Conservation (phyloP, 2,113 vertebrate species). For the Eclectus roratus region DNA sequence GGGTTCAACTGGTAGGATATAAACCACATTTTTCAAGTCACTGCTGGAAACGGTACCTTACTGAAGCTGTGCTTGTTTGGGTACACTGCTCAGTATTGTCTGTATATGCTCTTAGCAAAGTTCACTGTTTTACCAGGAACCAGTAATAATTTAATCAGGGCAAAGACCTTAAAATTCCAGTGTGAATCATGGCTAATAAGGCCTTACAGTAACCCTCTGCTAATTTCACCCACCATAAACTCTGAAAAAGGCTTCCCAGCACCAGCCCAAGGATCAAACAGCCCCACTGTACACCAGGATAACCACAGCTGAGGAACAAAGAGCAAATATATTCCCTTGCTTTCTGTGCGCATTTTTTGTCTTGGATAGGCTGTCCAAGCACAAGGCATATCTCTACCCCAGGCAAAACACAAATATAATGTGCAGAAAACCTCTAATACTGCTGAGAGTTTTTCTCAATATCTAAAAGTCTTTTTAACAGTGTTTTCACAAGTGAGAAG, state of each 20-base stretch:
- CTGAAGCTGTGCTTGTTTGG: background rate
- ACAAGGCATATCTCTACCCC: background rate
- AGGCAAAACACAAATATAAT: background rate
- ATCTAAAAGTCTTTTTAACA: background rate
- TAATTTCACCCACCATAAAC: background rate
- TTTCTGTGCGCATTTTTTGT: background rate
- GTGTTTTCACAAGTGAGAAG: background rate
- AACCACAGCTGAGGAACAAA: background rate
- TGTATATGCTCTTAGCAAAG: background rate
- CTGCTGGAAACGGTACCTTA: background rate
- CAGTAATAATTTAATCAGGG: background rate
- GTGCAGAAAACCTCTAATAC: background rate
- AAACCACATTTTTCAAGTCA: background rate
- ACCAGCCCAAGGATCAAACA: background rate
- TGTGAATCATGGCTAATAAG: background rate
- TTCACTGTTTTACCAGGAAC: background rate
- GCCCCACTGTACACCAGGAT: background rate
- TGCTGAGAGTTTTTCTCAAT: background rate
- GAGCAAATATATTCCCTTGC: background rate
- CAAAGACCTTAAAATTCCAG: background rate
- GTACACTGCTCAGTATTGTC: background rate
- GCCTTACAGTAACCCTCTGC: background rate
- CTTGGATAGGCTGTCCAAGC: background rate
- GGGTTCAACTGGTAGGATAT: background rate
- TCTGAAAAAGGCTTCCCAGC: background rate